Evolutionary conservation across 2,888 invertebrate genomes (phyloP), one percentile per base, ranked within the genome.

Genomic region (Notodonta ziczac): DNA sequence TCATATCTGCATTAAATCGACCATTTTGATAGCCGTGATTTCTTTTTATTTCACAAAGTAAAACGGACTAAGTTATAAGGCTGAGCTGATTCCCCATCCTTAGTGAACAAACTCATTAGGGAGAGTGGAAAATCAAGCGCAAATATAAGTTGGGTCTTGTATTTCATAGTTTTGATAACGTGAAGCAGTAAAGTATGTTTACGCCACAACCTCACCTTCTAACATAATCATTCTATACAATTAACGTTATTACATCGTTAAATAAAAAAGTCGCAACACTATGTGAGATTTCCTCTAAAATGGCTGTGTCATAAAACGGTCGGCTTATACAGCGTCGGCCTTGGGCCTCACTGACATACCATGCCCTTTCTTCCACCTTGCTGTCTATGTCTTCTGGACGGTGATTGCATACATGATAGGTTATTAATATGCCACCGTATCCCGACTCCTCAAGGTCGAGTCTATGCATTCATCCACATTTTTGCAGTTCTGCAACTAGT

Each of bases 311-410:
- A 65, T 68, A 81, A 66, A 74, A 74, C 74, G 69, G 83, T 68
- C 65, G 85, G 81, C 59, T 87, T 83, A 86, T 86, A 85, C 75
- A 35, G 70, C 82, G 82, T 70, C 73, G 87, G 82, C 91, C 91
- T 92, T 91, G 89, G 80, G 65, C 63, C 64, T 80, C 80, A 74
- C 84, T 89, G 86, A 86, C 90, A 90, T 90, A 86, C 89, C 89
- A 86, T 90, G 92, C 89, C 91, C 91, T 93, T 93, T 89, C 89
- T 88, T 93, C 92, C 89, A 91, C 92, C 89, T 90, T 89, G 88
- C 86, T 87, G 85, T 76, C 85, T 87, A 89, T 87, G 86, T 90
- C 89, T 91, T 89, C 88, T 82, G 86, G 76, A 91, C 89, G 87
- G 82, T 84, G 90, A 88, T 87, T 89, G 91, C 90, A 90, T 91